Evolutionary conservation across 2,888 invertebrate species (phyloP).

Genomic region (Calameuta pallipes): DNA sequence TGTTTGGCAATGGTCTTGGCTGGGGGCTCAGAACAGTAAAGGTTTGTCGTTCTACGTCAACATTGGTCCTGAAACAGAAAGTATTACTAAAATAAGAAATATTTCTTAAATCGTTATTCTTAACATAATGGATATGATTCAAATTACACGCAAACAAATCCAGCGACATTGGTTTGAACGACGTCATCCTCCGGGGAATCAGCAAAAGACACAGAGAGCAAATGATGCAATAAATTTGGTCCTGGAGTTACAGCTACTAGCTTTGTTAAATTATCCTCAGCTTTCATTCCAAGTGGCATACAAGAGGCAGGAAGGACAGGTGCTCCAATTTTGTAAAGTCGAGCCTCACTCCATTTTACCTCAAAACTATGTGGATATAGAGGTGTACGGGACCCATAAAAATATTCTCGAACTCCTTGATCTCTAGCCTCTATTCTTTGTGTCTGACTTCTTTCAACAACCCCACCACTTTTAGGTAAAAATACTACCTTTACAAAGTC

Average conservation of each 20-base stretch:
- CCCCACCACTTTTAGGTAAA: constrained; percentile 96
- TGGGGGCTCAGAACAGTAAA: constrained; percentile 94
- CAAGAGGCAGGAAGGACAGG: constrained; percentile 94
- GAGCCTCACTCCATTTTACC: constrained; percentile 89
- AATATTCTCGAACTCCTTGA: constrained; percentile 89
- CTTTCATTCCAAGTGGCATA: constrained; percentile 95
- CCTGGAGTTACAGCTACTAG: constrained; percentile 84
- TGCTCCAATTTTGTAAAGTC: constrained; percentile 94
- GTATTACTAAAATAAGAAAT: constrained; percentile 5
- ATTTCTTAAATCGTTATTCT: constrained; percentile 7
- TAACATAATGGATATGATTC: constrained; percentile 7
- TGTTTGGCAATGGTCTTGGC: constrained; percentile 91
- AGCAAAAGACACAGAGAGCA: constrained; percentile 90
- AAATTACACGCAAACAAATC: constrained; percentile 92
- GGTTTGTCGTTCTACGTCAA: constrained; percentile 88
- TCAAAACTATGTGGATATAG: constrained; percentile 96
- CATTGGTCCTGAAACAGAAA: constrained; percentile 79
- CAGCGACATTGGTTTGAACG: constrained; percentile 87
- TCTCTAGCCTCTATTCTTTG: constrained; percentile 82
- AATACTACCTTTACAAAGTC: constrained; percentile 92
- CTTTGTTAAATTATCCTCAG: constrained; percentile 91
- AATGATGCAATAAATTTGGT: constrained; percentile 83
- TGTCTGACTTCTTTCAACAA: constrained; percentile 84
- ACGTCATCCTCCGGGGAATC: constrained; percentile 86
- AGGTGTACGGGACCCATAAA: constrained; percentile 87